These are phyloP conservation scores for Zophobas morio DNA, from an alignment of 1,140 invertebrate genomes.

Conservation along the genomic window DNA sequence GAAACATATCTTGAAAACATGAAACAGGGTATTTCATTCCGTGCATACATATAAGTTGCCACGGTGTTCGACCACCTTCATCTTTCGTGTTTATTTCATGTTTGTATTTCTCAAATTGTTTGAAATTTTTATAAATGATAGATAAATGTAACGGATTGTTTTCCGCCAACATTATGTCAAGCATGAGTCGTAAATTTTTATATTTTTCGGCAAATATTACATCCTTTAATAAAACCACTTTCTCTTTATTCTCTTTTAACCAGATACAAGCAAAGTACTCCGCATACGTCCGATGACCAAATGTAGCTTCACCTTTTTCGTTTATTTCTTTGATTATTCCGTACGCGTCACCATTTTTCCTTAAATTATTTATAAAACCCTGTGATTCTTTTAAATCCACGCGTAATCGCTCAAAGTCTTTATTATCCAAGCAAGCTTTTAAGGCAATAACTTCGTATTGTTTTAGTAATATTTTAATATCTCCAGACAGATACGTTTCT, in stretches of 20 bases:
- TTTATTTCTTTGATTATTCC: not conserved
- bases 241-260: not conserved
- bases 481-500: not conserved
- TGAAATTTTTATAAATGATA: not conserved
- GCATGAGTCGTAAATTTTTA: not conserved
- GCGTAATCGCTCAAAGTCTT: not conserved
- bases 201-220: not conserved
- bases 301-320: not conserved
- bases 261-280: not conserved
- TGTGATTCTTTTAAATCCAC: not conserved
- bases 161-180: conserved; percentile 1
- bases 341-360: not conserved
- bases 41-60: not conserved
- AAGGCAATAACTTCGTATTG: not conserved
- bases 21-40: too few species aligned
- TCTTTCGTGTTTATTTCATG: not conserved
- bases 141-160: not conserved
- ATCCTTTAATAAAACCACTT: not conserved
- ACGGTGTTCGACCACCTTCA: not conserved
- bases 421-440: not conserved
- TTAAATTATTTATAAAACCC: not conserved
- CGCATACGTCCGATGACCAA: not conserved
- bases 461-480: not conserved
- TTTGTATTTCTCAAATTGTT: not conserved
- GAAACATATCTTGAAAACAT: too few species aligned